Evolutionary conservation across 2,113 vertebrate species (phyloP), one percentile per base, ranked within the genome.

Genomic region (Australoheros scitulus): DNA sequence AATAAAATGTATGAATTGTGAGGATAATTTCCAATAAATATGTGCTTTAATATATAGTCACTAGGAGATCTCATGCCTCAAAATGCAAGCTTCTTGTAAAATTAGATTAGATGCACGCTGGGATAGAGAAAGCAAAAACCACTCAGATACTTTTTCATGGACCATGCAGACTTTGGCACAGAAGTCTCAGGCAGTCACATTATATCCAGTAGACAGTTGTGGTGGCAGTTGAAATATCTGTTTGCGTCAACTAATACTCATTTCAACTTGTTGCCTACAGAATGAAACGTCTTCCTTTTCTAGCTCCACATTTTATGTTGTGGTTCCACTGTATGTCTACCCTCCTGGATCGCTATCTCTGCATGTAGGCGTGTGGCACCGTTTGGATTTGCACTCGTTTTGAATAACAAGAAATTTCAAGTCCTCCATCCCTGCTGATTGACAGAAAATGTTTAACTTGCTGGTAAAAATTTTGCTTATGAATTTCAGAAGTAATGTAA

Each of bases 351-450:
- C 78, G 34, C 57, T 77, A 3, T 80, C 38, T 14, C 18, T 36
- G 77, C 18, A 63, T 52, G 84, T 85, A 26, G 82, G 80, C 41
- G 84, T 81, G 85, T 61, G 64, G 65, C 70, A 34, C 60, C 38
- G 11, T 41, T 74, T 75, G 61, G 52, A 87, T 85, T 57, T 65
- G 52, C 81, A 82, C 63, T 85, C 56, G 26, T 81, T 75, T 72
- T 74, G 15, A 76, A 65, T 61, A 82, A 86, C 74, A 65, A 76
- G 79, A 87, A 79, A 75, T 87, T 79, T 77, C 41, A 58, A 82
- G 29, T 70, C 55, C 41, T 87, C 59, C 64, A 47, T 34, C 58
- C 55, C 61, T 17, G 11, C 10, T 79, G 77, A 87, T 61, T 84
- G 82, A 84, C 72, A 80, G 87, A 75, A 74, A 74, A 68, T 55